Evolutionary conservation across 2,888 invertebrate genomes (phyloP).

Genomic region (Rutpela maculata): DNA sequence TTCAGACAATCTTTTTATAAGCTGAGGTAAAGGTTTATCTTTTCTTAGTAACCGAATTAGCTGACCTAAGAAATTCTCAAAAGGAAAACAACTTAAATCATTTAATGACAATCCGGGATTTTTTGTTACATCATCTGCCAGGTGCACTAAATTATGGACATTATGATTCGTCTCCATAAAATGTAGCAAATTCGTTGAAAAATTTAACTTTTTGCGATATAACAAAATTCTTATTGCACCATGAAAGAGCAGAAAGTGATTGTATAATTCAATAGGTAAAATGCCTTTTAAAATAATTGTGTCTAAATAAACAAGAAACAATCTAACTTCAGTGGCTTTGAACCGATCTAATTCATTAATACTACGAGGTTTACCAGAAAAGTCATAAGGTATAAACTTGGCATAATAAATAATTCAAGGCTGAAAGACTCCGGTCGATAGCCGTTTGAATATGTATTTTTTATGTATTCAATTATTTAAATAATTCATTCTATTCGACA

Average conservation of each 20-base stretch:
- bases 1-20: slow-evolving; percentile 13
- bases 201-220: slow-evolving; percentile 41
- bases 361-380: slow-evolving; percentile 45
- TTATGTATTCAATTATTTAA: too few species aligned
- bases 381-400: slow-evolving; percentile 42
- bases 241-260: slow-evolving; percentile 46
- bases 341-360: slow-evolving; percentile 46
- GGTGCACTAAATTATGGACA: slow-evolving; percentile 48
- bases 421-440: too few species aligned
- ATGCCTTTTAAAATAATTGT: slow-evolving; percentile 39
- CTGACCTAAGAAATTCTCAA: slow-evolving; percentile 17
- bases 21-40: slow-evolving; percentile 6
- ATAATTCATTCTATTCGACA: slow-evolving; percentile 32
- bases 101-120: neutral
- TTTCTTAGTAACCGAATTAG: neutral
- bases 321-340: slow-evolving; percentile 52
- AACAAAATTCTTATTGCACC: slow-evolving; percentile 44
- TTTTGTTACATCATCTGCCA: slow-evolving; percentile 46
- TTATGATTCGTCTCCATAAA: slow-evolving; percentile 49
- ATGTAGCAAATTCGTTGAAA: slow-evolving; percentile 41
- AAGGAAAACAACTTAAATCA: slow-evolving; percentile 18
- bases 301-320: slow-evolving; percentile 46
- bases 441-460: too few species aligned
- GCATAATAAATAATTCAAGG: too few species aligned
- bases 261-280: slow-evolving; percentile 33